phyloP scores from a whole-genome alignment of 2,797 vertebrate species.

The Phrynocephalus guinanensis region DNA sequence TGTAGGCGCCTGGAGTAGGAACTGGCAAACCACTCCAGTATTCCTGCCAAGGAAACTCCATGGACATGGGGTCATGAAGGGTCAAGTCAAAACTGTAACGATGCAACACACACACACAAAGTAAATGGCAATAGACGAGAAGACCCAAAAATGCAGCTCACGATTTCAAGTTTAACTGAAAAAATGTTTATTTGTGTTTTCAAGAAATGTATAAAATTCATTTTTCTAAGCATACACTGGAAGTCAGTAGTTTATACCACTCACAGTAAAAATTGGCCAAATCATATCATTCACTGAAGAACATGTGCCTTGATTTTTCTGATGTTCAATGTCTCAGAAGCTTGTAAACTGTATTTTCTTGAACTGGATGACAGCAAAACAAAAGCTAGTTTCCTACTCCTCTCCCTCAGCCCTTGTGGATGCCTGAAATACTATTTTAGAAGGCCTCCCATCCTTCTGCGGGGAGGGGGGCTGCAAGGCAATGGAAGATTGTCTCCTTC shows the following conservation, averaged over 20 bases:
- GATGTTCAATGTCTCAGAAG: neutral
- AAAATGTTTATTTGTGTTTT: slow-evolving; percentile 18
- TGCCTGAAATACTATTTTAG: neutral
- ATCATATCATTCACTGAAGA: neutral
- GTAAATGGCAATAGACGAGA: neutral
- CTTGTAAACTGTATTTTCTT: neutral
- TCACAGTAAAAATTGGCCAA: neutral
- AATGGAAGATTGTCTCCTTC: neutral
- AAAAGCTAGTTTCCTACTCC: neutral
- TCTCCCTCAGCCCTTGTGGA: neutral
- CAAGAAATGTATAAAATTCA: neutral
- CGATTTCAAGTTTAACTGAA: neutral
- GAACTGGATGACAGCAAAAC: neutral
- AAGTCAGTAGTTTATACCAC: slow-evolving; percentile 25
- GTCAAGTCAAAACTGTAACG: too few relatives aligned
- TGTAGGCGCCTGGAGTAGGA: too few relatives aligned
- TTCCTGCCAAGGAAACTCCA: too few relatives aligned
- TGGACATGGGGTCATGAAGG: too few relatives aligned
- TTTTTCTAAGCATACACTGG: neutral
- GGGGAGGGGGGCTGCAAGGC: neutral
- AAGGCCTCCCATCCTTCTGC: neutral
- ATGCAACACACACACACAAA: too few relatives aligned
- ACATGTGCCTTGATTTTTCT: neutral
- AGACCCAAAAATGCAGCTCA: neutral
- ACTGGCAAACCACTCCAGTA: too few relatives aligned